Base-by-base conservation (phyloP, 2,797 vertebrate species). In the Hydrolagus colliei region DNA sequence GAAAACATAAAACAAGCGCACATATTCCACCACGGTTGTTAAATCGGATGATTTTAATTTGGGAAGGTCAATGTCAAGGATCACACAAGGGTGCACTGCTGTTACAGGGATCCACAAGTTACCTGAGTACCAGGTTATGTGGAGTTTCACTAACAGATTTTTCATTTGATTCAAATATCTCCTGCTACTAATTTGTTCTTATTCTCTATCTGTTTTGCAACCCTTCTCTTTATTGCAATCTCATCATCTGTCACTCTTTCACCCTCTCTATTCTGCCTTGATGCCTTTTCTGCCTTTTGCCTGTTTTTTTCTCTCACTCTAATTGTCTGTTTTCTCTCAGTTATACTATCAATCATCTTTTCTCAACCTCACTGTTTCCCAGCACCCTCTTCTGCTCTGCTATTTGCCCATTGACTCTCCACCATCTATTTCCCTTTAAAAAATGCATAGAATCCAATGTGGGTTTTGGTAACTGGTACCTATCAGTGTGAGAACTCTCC, bases 21-120 rank as follows among this genome's bases (percentile, higher is more conserved):
- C 22, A 41, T 67, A 35, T 9, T 35, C 9, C 35, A 11, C 63
- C 7, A 63, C 9, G n/a, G 35, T 67, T 80, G 65, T 80, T 65
- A 11, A 84, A 71, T 41, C 14, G 78, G 79, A 68, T 71, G 32
- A 20, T 68, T 84, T 84, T 35, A 84, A 61, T 68, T 71, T 84
- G 52, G 32, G 52, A 84, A 80, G 2, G n/a, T 80, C 65, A 20
- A 67, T 41, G 9, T 35, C 65, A 68, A 4, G 11, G 3, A 35
- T 35, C 18, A 4, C 35, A n/a, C 27, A 18, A 14, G 35, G 35
- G 22, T 71, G 41, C 1, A 84, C 10, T 16, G 71, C 41, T 68
- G 41, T 41, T 41, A 14, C 9, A 35, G 65, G 68, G 35, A 10
- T 20, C 18, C 52, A 61, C 75, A 77, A 77, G 10, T 77, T 20